Evolutionary conservation across 2,113 vertebrate species (phyloP).

Genomic region (Pachypanchax playfairii): DNA sequence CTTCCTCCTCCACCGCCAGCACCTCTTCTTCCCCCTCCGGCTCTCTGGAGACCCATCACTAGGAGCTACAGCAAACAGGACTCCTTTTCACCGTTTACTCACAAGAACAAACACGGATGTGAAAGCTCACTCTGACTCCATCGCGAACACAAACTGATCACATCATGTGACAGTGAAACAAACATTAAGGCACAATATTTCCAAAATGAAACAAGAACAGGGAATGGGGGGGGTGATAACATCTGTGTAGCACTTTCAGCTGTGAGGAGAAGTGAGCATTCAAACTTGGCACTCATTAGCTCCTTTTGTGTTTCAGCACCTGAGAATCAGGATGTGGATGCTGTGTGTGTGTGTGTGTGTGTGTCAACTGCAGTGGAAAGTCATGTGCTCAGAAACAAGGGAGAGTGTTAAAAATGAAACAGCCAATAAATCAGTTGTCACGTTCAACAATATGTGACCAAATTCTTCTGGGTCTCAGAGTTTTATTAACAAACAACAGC

Average conservation of each 20-base stretch:
- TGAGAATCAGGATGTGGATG: slow-evolving; percentile 56
- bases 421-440: slow-evolving; percentile 47
- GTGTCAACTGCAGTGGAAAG: slow-evolving; percentile 40
- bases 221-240: slow-evolving; percentile 7
- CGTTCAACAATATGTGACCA: slow-evolving; percentile 52
- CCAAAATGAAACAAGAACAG: slow-evolving; percentile 19
- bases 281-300: slow-evolving; percentile 33
- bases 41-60: slow-evolving; percentile 40
- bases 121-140: neutral
- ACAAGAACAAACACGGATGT: slow-evolving; percentile 24
- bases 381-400: slow-evolving; percentile 28
- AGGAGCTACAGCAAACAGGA: slow-evolving; percentile 40
- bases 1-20: slow-evolving; percentile 2
- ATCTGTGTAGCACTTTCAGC: slow-evolving; percentile 9
- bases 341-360: slow-evolving; percentile 30
- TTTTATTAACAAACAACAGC: slow-evolving; percentile 20
- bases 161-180: neutral
- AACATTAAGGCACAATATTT: slow-evolving; percentile 17
- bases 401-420: slow-evolving; percentile 40
- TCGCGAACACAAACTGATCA: neutral
- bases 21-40: slow-evolving; percentile 11
- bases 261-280: slow-evolving; percentile 27
- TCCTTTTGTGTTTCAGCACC: slow-evolving; percentile 53
- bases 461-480: neutral
- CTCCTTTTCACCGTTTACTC: slow-evolving; percentile 26